Percentiles rank a stretch among this genome's conserved stretches.
phyloP scores from a whole-genome alignment of 2,797 vertebrate genomes.

The Pangasius krempfi region DNA sequence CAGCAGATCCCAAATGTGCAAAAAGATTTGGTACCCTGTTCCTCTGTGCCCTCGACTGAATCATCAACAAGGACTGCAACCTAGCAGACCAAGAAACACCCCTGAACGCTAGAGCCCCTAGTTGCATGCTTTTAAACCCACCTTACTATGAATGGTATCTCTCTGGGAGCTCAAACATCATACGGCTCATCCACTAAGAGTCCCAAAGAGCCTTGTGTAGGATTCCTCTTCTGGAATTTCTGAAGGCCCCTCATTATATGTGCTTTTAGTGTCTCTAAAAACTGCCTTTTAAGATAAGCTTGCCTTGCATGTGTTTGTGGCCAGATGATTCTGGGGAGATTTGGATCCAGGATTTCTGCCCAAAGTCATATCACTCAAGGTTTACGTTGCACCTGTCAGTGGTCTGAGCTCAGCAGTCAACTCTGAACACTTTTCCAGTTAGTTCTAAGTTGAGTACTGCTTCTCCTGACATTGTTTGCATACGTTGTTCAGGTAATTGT shows the following conservation, averaged over 20 bases:
- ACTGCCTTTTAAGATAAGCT: background rate
- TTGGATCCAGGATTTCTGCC: background rate
- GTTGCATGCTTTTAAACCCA: background rate
- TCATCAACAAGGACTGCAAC: background rate
- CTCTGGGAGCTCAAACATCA: too few species aligned
- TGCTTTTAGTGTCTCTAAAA: background rate
- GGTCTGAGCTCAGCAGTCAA: background rate
- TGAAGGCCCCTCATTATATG: background rate
- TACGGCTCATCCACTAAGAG: too few species aligned
- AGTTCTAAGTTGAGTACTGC: background rate
- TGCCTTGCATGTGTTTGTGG: background rate
- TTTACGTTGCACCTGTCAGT: background rate
- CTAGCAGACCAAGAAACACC: background rate
- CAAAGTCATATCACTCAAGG: background rate
- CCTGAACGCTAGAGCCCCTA: background rate
- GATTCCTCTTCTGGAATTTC: background rate
- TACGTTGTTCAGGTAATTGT: background rate
- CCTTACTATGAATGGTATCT: too few species aligned
- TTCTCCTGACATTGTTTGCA: background rate
- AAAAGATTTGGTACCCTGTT: background rate
- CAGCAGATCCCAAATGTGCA: background rate
- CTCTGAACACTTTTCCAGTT: background rate
- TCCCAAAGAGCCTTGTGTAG: background rate
- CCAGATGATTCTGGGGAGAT: background rate
- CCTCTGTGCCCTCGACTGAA: background rate